Evolutionary conservation across 2,888 invertebrate species (phyloP), one percentile per base, ranked within the genome.

Genomic region (Ceramica pisi): DNA sequence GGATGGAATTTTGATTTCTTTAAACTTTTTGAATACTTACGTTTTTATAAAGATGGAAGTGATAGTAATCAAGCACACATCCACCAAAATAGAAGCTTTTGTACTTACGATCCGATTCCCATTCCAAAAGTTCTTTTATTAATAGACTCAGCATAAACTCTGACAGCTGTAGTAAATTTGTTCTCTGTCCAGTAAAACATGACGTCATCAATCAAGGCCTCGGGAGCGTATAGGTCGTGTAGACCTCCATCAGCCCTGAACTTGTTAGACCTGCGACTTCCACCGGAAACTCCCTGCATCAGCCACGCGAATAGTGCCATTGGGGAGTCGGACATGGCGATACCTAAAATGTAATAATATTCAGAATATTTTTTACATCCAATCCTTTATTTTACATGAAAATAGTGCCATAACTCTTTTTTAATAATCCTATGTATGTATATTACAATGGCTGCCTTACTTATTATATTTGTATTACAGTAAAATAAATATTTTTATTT

Each of bases 101-200:
- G 4, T 57, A 64, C 92, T 92, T 87, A 96, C 95, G 81, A 74
- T 10, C 93, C 92, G 21, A 95, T 73, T 8, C 88, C 78, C 26
- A 90, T 79, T 1, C 71, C 83, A 5, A 72, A 5, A 31, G 70
- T 75, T 46, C 76, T 79, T 12, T n/a, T 41, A 66, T 75, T 85
- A 1, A 64, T 10, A 0, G 77, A 72, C 53, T 85, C 85, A 1
- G 79, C 76, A 38, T 85, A 85, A 16, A 75, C 4, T 31, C 85
- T 78, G 14, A 46, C 14, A 1, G 86, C 50, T 0, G 71, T 80
- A 0, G 77, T 75, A 7, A 80, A 75, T 19, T 64, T 64, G 21
- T 82, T 79, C 2, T 60, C 67, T 0, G 59, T 55, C 84, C 86
- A 85, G 51, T 82, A 85, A 3, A 65, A 62, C 86, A 84, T 85